Percentiles rank a stretch among this genome's conserved stretches.
Evolutionary conservation across 2,888 invertebrate genomes (phyloP).

Genomic region (Metacarcinus magister): DNA sequence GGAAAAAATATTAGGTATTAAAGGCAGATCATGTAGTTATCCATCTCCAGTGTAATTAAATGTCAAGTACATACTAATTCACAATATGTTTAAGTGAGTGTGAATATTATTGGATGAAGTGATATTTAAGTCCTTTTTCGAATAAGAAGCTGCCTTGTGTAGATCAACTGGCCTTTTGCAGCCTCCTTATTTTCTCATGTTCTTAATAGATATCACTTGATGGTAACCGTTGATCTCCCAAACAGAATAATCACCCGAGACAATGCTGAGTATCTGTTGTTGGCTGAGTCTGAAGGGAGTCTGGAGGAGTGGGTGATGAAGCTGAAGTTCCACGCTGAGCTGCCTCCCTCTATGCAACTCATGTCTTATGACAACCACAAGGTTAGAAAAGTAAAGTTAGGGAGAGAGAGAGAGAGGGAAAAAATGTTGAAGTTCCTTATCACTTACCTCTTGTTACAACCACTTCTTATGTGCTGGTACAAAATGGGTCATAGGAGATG

Average conservation of each 20-base stretch:
- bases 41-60: too few relatives aligned
- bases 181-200: neutral
- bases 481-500: neutral
- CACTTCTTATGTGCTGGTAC: neutral
- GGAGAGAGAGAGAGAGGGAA: neutral
- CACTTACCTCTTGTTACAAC: neutral
- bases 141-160: too few relatives aligned
- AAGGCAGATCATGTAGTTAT: too few relatives aligned
- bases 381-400: constrained; percentile 84
- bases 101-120: too few relatives aligned
- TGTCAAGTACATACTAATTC: too few relatives aligned
- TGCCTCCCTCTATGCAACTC: constrained; percentile 95
- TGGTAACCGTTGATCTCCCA: neutral
- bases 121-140: too few relatives aligned
- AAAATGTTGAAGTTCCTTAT: neutral
- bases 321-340: constrained; percentile 92
- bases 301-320: constrained; percentile 83
- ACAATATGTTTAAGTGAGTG: too few relatives aligned
- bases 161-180: too few relatives aligned
- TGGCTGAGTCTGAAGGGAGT: constrained; percentile 89
- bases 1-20: neutral
- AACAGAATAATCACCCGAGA: constrained; percentile 92
- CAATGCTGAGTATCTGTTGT: constrained; percentile 96
- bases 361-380: constrained; percentile 91
- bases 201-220: neutral